A percentile compares a stretch with the other conserved stretches of the same genome.
Conservation (phyloP, 2,797 vertebrate species). For the Galaxias olidus region DNA sequence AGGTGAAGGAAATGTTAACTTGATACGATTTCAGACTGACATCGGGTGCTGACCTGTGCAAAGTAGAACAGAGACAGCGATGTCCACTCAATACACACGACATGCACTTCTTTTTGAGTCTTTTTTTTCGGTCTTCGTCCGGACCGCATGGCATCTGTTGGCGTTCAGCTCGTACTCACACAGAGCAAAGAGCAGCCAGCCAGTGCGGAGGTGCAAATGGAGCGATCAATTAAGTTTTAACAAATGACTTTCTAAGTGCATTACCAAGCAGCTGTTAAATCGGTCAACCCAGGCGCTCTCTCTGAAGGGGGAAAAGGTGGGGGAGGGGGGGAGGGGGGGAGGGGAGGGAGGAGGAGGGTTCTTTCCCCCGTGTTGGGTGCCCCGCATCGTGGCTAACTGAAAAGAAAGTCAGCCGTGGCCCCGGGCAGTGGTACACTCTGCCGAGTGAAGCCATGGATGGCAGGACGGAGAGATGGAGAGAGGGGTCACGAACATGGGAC, state of each 20-base stretch:
- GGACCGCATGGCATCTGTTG: no score
- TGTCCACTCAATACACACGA: no score
- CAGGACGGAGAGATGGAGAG: constrained; percentile 29
- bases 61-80: no score
- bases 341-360: background rate
- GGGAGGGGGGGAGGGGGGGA: background rate
- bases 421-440: constrained; percentile 43
- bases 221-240: constrained; percentile 82
- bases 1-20: no score
- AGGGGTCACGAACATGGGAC: constrained; percentile 51
- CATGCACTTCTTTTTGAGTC: no score
- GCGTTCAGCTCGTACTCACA: constrained; percentile 25
- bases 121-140: no score
- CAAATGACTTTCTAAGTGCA: constrained; percentile 77
- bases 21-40: no score
- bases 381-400: constrained; percentile 70
- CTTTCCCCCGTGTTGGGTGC: constrained; percentile 41
- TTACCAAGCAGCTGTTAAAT: constrained; percentile 80
- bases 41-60: no score
- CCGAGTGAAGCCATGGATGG: constrained; percentile 45
- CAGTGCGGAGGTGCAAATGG: constrained; percentile 71
- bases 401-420: constrained; percentile 80
- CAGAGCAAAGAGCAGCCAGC: constrained; percentile 53
- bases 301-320: constrained; percentile 3
- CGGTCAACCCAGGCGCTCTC: constrained; percentile 67